Conservation (phyloP, 2,797 vertebrate genomes). For the Schizopygopsis pylzovi region DNA sequence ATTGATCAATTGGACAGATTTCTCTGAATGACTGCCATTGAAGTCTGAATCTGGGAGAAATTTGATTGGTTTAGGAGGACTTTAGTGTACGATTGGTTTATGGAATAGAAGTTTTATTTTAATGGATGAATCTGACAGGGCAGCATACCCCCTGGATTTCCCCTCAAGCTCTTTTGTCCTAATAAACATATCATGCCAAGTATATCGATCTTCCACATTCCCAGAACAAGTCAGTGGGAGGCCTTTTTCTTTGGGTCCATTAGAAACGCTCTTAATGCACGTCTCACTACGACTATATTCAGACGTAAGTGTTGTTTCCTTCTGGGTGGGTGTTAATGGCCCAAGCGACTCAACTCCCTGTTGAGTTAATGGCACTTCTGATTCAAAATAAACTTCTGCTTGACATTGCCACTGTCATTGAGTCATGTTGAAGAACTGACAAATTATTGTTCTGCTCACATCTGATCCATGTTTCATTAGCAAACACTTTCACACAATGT, state of each 20-base stretch:
- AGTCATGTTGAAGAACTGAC: background rate
- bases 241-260: background rate
- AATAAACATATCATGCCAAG: background rate
- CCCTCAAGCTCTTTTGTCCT: constrained; percentile 1
- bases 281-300: background rate
- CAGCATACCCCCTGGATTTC: background rate
- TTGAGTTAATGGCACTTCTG: background rate
- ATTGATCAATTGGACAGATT: constrained; percentile 36
- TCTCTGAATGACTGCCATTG: background rate
- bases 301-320: background rate
- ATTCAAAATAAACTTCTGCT: background rate
- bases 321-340: background rate
- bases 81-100: constrained; percentile 24
- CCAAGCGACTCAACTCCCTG: background rate
- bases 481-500: background rate
- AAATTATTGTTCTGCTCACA: background rate
- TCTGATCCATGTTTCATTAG: background rate
- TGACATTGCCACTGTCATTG: background rate
- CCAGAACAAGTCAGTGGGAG: constrained; percentile 12
- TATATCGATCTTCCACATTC: background rate
- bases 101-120: constrained; percentile 13
- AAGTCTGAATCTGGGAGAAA: background rate
- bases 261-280: background rate
- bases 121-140: constrained; percentile 7
- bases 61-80: constrained; percentile 11